Base-by-base conservation (phyloP, 1,140 invertebrate genomes). In the Sycobia sp. region DNA sequence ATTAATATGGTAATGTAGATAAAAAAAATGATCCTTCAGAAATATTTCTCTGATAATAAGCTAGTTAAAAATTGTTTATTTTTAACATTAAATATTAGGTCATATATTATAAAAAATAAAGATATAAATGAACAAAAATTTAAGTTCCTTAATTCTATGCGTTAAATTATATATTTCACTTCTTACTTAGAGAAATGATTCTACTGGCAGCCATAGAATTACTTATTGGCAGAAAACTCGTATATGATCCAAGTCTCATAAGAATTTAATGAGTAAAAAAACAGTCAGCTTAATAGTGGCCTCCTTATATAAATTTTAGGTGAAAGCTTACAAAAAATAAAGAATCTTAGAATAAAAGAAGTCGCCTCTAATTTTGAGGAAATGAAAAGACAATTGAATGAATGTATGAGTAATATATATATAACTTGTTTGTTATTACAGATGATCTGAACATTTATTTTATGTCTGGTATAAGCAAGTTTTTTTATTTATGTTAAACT, bases 1-100 rank as follows among this genome's bases (percentile, higher is more conserved):
- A 56, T 16, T 66, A 72, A 39, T 49, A 43, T 65, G 57, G 34
- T 66, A 64, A 41, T 67, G 51, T 65, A 67, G 59, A 68, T 57
- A 61, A 29, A 43, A 46, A 59, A 18, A 39, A 22, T 34, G 39
- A 27, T 61, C 14, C 23, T 62, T 51, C 34, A 56, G 41, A 50
- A 27, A 55, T 18, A 18, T 61, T 55, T 22, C 23, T 50, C 18
- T 36, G 36, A 53, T 27, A 62, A 32, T 57, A 32, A 61, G 27
- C 22, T 32, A 43, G 13, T 62, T 39, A 41, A 32, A 36, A 54
- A 36, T 51, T n/a, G 32, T 54, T 54, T 54, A n/a, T n/a, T n/a
- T n/a, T n/a, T n/a, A n/a, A n/a, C n/a, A n/a, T n/a, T n/a, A n/a
- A n/a, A n/a, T n/a, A n/a, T n/a, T n/a, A n/a, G n/a, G n/a, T n/a